Conservation (phyloP, 2,113 vertebrate genomes). For the Saguinus imperator region DNA sequence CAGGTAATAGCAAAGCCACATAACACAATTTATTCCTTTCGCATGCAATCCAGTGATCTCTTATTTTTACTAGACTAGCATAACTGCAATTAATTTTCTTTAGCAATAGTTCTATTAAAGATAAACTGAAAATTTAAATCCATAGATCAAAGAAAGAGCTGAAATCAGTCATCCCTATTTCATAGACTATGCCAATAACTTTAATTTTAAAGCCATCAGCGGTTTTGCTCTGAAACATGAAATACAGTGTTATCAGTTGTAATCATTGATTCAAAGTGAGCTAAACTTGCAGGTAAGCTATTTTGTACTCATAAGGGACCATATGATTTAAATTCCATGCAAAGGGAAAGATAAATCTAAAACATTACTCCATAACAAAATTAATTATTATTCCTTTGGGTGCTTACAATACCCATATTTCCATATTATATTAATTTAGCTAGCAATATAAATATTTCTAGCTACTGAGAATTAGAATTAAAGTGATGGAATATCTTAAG, state of each 20-base stretch:
- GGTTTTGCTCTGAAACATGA: neutral
- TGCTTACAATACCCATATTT: neutral
- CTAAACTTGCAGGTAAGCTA: neutral
- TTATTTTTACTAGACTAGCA: neutral
- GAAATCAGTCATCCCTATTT: neutral
- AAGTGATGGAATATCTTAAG: slow-evolving; percentile 26
- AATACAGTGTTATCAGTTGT: neutral
- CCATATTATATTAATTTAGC: slow-evolving; percentile 50
- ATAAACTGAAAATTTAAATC: slow-evolving; percentile 1
- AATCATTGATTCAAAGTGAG: slow-evolving; percentile 34
- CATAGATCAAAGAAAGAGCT: neutral
- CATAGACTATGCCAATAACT: neutral
- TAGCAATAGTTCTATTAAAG: neutral
- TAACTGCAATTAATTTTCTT: neutral
- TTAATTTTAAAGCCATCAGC: neutral
- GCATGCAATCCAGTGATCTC: neutral
- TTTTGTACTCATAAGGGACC: neutral
- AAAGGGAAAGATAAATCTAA: slow-evolving; percentile 49
- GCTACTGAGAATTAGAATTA: slow-evolving; percentile 35
- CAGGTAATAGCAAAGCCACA: neutral
- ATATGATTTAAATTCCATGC: slow-evolving; percentile 35
- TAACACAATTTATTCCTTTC: neutral
- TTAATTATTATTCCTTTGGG: neutral
- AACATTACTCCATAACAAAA: neutral
- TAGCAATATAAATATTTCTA: slow-evolving; percentile 42